Evolutionary conservation across 2,888 invertebrate genomes (phyloP).

Genomic region (Bellardia pandia): DNA sequence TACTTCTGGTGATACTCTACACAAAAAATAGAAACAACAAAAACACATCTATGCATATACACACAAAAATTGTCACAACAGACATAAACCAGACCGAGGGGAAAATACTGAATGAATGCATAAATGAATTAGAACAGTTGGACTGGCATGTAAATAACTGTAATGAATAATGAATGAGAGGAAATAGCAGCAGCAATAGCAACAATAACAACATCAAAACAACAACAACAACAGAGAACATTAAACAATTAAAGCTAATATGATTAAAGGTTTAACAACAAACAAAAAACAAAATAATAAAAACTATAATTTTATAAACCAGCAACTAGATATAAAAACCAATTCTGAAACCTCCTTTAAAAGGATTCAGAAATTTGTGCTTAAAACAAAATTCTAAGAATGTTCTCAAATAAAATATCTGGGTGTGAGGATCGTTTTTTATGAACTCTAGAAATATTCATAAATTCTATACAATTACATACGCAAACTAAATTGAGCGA

Average conservation of each 20-base stretch:
- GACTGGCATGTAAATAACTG: constrained; percentile 30
- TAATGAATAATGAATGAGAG: constrained; percentile 53
- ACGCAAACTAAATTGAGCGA: constrained; percentile 41
- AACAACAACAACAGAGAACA: constrained; percentile 56
- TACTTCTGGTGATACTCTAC: constrained; percentile 13
- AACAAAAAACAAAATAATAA: not conserved
- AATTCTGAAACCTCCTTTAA: not conserved
- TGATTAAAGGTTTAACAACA: constrained; percentile 60
- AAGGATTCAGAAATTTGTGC: no score
- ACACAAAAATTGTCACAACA: constrained; percentile 46
- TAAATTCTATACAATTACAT: constrained; percentile 52
- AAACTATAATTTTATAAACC: not conserved
- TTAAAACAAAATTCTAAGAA: not conserved
- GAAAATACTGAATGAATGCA: constrained; percentile 13
- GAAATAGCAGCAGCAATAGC: constrained; percentile 34
- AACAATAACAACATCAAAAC: constrained; percentile 44
- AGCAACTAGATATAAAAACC: not conserved
- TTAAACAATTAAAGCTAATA: constrained; percentile 66
- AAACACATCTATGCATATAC: not conserved
- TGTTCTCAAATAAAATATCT: not conserved
- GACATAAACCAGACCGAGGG: constrained; percentile 32
- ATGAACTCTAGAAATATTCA: not conserved
- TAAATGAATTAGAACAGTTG: not conserved
- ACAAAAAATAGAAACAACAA: constrained; percentile 12
- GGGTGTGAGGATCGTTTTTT: constrained; percentile 4